phyloP scores from a whole-genome alignment of 2,113 vertebrate species.

The Bubo bubo region DNA sequence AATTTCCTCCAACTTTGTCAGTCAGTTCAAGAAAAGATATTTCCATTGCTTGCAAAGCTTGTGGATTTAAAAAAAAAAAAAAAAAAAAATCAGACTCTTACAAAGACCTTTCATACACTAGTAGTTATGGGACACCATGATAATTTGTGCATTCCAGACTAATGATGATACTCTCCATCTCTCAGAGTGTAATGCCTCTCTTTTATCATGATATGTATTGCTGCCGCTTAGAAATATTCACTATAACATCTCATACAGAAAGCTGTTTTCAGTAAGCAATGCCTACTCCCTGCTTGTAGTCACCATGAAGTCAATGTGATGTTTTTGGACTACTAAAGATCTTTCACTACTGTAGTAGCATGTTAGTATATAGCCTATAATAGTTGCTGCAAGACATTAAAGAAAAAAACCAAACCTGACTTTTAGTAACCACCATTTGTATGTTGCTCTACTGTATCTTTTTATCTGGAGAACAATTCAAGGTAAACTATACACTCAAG shows the following conservation, averaged over 20 bases:
- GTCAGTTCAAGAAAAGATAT: background rate
- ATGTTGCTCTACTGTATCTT: background rate
- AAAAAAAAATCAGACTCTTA: background rate
- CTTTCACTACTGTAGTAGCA: background rate
- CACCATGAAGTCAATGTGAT: background rate
- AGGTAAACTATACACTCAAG: background rate
- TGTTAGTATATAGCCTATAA: background rate
- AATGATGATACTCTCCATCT: background rate
- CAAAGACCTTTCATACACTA: background rate
- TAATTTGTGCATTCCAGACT: background rate
- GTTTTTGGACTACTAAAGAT: background rate
- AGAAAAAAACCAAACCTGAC: accelerated
- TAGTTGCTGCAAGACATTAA: background rate
- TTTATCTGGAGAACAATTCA: background rate
- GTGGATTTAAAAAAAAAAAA: background rate
- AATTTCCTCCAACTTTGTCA: background rate
- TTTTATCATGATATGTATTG: background rate
- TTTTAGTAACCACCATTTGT: background rate
- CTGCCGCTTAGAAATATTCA: background rate
- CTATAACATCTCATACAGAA: background rate
- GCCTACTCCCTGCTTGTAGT: background rate
- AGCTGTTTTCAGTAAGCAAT: background rate
- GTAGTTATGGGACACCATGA: background rate
- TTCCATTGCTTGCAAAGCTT: background rate
- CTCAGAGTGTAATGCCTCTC: background rate